Percentiles rank a stretch among this genome's conserved stretches.
Evolutionary conservation across 2,888 invertebrate species (phyloP).

Genomic region (Noctua pronuba): DNA sequence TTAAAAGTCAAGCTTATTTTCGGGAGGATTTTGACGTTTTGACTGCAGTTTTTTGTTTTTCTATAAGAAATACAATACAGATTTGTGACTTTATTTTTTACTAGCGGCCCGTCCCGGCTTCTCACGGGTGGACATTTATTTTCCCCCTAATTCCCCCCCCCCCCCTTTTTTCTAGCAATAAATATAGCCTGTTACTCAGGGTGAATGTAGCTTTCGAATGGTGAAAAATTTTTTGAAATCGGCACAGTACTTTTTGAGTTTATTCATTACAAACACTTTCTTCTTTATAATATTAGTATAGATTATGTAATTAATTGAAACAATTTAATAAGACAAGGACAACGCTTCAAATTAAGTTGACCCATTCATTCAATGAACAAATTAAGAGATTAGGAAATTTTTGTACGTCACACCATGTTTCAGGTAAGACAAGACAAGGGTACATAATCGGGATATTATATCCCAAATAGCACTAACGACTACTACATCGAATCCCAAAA

Average conservation of each 20-base stretch:
- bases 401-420: neutral
- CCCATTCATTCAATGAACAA: neutral
- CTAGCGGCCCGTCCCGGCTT: no score
- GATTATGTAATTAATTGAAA: neutral
- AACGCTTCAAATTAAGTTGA: neutral
- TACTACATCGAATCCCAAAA: neutral
- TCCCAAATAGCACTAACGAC: neutral
- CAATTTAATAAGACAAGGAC: neutral
- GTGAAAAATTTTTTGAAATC: no score
- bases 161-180: no score
- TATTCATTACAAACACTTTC: no score
- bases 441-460: neutral
- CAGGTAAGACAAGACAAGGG: no score
- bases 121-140: no score
- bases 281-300: no score
- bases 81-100: neutral
- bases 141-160: no score
- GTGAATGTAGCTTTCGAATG: no score
- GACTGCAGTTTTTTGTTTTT: neutral
- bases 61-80: neutral
- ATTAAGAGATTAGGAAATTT: no score
- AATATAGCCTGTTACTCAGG: no score
- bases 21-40: constrained; percentile 23
- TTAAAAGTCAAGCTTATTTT: constrained; percentile 51
- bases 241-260: no score